Percentiles rank a stretch among this genome's conserved stretches.
phyloP scores from a whole-genome alignment of 2,888 invertebrate species.

The Acrocyrtus sp. region DNA sequence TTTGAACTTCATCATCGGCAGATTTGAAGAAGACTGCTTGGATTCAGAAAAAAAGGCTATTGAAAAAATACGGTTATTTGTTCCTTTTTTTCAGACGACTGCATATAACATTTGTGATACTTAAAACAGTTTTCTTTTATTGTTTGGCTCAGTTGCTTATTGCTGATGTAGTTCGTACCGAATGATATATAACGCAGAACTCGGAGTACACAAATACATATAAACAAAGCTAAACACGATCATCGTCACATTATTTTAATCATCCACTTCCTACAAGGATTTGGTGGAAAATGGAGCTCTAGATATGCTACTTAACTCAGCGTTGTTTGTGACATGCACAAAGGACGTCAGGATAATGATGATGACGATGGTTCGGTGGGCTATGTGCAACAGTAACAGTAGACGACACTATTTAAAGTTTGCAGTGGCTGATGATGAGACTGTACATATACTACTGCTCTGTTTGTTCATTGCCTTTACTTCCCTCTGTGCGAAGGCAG shows the following conservation, averaged over 20 bases:
- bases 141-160: too few species aligned
- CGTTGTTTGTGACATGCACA: neutral
- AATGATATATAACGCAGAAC: too few species aligned
- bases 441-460: neutral
- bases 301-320: too few species aligned
- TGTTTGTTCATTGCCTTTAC: neutral
- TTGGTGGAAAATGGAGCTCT: neutral
- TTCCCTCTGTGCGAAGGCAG: neutral
- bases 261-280: conserved; percentile 22
- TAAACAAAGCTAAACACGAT: neutral
- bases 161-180: too few species aligned
- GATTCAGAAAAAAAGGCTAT: too few species aligned
- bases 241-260: conserved; percentile 29
- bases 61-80: too few species aligned
- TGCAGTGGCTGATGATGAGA: too few species aligned
- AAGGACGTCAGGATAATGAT: neutral
- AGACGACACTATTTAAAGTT: neutral
- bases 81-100: too few species aligned
- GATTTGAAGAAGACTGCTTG: too few species aligned
- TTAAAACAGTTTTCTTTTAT: too few species aligned
- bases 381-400: neutral
- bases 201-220: neutral
- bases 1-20: too few species aligned
- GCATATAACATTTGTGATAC: too few species aligned
- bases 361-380: neutral